phyloP scores from a whole-genome alignment of 2,797 vertebrate genomes.

The Mus spretus region DNA sequence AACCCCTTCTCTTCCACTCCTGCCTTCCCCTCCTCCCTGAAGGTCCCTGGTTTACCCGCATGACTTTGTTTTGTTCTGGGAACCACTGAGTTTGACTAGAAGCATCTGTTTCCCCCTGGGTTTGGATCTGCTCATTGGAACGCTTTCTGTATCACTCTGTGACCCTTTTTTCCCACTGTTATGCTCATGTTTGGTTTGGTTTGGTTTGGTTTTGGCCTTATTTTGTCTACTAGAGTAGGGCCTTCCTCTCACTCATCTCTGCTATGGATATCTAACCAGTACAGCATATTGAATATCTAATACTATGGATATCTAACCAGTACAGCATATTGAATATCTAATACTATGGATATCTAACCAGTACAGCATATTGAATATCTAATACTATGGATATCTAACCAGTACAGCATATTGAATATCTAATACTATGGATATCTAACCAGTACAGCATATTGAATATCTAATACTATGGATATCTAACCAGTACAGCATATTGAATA shows the following conservation, averaged over 20 bases:
- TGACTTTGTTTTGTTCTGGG: background rate
- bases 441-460: background rate
- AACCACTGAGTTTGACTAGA: background rate
- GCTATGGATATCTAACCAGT: conserved; percentile 12
- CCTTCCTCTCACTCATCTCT: conserved; percentile 42
- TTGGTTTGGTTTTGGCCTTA: background rate
- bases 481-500: conserved; percentile 1
- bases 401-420: background rate
- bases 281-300: too few species aligned
- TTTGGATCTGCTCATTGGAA: background rate
- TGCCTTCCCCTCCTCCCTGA: background rate
- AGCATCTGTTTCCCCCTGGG: background rate
- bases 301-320: conserved; percentile 17
- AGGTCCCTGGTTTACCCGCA: background rate
- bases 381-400: conserved; percentile 15
- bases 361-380: background rate
- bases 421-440: conserved; percentile 21
- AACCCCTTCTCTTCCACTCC: background rate
- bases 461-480: background rate
- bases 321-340: conserved; percentile 1
- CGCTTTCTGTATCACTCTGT: background rate
- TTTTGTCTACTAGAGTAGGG: conserved; percentile 1
- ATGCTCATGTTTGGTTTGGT: background rate
- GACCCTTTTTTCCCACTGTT: conserved; percentile 15
- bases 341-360: conserved; percentile 15